Base-by-base conservation (phyloP, 1,140 invertebrate species). In the Anagrus nilaparvatae region DNA sequence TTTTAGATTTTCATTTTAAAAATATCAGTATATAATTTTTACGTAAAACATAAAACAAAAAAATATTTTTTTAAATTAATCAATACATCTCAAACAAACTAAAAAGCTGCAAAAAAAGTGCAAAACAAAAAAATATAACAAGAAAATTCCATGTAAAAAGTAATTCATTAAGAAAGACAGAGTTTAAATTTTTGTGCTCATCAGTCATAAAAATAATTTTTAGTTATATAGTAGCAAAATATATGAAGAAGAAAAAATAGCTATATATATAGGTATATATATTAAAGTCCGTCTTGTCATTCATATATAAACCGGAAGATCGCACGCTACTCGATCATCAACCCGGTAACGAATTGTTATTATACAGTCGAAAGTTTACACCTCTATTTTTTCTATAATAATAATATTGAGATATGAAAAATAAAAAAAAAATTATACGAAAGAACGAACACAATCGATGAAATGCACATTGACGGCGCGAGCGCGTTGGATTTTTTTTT, bases 311-410 rank as follows among this genome's bases (percentile, higher is more conserved):
- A n/a, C 19, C n/a, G 29, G 28, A 34, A 29, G 20, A 40, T 35
- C 21, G 14, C 39, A 25, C 29, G 38, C 38, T 37, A 39, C 34
- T 40, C 44, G 38, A 40, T 46, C 32, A 55, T 56, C 52, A 53
- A 47, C 48, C 40, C 43, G 46, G 47, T 53, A 56, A 54, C 53
- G 53, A 56, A 53, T 55, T 56, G 53, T 55, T 51, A 50, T 55
- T 51, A 46, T 49, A n/a, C 13, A 13, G 20, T n/a, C 19, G 34
- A 12, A n/a, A n/a, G n/a, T n/a, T n/a, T n/a, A n/a, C n/a, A n/a
- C n/a, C n/a, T n/a, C n/a, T n/a, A n/a, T n/a, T n/a, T n/a, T n/a
- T n/a, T n/a, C 34, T 21, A 7, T 18, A 21, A 16, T 29, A n/a
- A 39, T 29, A 39, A 27, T 17, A 25, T 13, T 29, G 16, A 20